phyloP scores from a whole-genome alignment of 2,888 invertebrate species.

The Dichetophora obliterata region DNA sequence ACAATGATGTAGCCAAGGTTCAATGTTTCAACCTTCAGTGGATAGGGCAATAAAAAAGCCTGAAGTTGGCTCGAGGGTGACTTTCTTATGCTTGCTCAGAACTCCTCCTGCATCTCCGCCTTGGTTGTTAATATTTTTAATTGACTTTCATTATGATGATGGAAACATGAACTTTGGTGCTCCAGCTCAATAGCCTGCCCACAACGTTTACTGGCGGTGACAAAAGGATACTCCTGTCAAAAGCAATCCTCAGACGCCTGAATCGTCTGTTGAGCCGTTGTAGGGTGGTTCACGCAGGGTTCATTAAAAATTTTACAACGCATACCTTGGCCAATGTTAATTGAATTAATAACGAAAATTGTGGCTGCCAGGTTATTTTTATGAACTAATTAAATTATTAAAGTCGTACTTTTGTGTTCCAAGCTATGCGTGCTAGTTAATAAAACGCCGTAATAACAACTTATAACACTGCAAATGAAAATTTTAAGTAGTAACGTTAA shows the following conservation, averaged over 20 bases:
- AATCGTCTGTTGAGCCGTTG: background rate
- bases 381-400: conserved; percentile 19
- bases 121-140: conserved; percentile 24
- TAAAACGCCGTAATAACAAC: background rate
- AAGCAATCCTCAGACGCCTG: background rate
- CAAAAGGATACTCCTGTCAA: background rate
- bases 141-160: conserved; percentile 15
- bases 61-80: background rate
- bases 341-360: conserved; percentile 17
- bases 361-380: background rate
- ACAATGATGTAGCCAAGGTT: background rate
- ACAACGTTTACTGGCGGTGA: background rate
- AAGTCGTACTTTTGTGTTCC: background rate
- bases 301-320: conserved; percentile 22
- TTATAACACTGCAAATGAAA: background rate
- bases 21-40: background rate
- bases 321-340: conserved; percentile 5
- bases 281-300: background rate
- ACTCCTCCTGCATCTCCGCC: background rate
- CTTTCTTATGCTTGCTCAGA: background rate
- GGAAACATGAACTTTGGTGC: conserved; percentile 2
- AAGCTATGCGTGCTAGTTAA: background rate
- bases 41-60: background rate
- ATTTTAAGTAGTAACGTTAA: background rate
- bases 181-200: background rate